phyloP scores from a whole-genome alignment of 1,140 invertebrate species.

The Palaemon carinicauda region DNA sequence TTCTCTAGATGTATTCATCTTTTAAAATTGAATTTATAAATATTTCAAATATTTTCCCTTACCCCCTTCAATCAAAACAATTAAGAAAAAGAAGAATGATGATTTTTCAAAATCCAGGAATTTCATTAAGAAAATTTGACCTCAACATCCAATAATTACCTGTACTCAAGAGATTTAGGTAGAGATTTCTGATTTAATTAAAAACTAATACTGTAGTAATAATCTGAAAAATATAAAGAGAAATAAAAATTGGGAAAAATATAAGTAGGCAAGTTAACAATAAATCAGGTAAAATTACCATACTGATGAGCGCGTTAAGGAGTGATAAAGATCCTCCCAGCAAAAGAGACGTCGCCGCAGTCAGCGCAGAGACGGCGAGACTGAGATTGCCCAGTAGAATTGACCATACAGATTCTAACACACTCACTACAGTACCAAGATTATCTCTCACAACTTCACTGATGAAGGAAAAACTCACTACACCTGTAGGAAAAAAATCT shows the following conservation, averaged over 20 bases:
- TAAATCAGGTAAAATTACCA: constrained; percentile 72
- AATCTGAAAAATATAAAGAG: no score
- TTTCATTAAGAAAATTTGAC: no score
- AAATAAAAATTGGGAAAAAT: background rate
- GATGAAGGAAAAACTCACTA: constrained; percentile 79
- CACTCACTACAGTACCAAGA: constrained; percentile 86
- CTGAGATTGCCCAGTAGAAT: constrained; percentile 92
- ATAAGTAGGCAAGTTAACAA: background rate
- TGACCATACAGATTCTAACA: constrained; percentile 91
- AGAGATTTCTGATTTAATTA: no score
- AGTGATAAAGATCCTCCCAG: constrained; percentile 92
- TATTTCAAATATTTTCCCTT: no score
- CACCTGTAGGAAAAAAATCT: constrained; percentile 66
- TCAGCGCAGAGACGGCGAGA: constrained; percentile 85
- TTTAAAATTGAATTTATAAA: no score
- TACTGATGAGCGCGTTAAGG: constrained; percentile 90
- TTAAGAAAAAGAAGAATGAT: no score
- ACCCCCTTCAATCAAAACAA: no score
- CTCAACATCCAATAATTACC: no score
- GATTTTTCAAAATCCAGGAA: no score
- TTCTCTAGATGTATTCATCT: no score
- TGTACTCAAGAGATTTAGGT: no score
- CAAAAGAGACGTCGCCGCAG: constrained; percentile 85
- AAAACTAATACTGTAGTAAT: no score
- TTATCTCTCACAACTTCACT: constrained; percentile 89